Evolutionary conservation across 2,888 invertebrate genomes (phyloP).

Genomic region (Linnaemya tessellans): DNA sequence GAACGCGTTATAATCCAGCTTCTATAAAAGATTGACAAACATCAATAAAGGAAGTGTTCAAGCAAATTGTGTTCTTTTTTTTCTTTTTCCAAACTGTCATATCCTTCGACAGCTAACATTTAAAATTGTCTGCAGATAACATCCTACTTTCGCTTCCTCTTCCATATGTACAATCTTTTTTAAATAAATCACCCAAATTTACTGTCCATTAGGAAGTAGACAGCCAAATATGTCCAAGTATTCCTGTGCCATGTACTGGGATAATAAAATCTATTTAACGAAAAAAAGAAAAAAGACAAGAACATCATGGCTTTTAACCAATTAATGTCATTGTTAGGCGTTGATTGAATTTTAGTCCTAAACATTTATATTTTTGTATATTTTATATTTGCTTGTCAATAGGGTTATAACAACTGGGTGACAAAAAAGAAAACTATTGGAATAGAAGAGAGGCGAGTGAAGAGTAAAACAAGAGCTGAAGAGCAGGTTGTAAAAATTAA

Average conservation of each 20-base stretch:
- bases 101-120: slow-evolving; percentile 19
- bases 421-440: neutral
- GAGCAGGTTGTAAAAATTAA: slow-evolving; percentile 50
- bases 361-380: neutral
- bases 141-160: slow-evolving; percentile 2
- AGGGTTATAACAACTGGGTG: neutral
- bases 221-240: slow-evolving; percentile 6
- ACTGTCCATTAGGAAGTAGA: slow-evolving; percentile 33
- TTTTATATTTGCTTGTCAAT: slow-evolving; percentile 15
- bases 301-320: slow-evolving; percentile 57
- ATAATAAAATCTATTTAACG: slow-evolving; percentile 4
- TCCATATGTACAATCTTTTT: neutral
- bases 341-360: slow-evolving; percentile 61
- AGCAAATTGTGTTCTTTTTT: slow-evolving; percentile 13
- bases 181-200: slow-evolving; percentile 36
- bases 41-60: slow-evolving; percentile 33
- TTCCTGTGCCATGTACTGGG: neutral
- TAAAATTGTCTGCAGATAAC: slow-evolving; percentile 8
- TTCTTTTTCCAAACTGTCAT: neutral
- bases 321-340: slow-evolving; percentile 68
- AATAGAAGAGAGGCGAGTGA: neutral
- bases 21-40: neutral
- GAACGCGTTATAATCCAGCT: neutral
- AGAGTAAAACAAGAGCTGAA: neutral
- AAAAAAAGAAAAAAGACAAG: slow-evolving; percentile 22